These are phyloP conservation scores for Phymastichus coffea DNA, from an alignment of 1,140 invertebrate genomes.

Conservation along the genomic window DNA sequence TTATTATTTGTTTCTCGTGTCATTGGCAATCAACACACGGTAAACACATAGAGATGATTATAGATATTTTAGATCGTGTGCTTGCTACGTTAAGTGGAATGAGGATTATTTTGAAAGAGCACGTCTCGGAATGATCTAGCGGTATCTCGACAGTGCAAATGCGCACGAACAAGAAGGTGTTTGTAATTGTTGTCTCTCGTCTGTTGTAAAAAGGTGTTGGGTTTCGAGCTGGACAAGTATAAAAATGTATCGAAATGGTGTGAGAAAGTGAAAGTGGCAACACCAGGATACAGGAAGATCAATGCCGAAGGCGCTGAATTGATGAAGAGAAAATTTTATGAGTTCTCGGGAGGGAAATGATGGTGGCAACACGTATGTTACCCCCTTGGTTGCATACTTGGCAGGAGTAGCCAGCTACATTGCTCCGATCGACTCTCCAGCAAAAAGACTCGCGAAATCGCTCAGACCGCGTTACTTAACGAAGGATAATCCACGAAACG, in stretches of 20 bases:
- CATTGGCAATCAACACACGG: too few relatives aligned
- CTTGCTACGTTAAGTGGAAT: too few relatives aligned
- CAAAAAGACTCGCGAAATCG: too few relatives aligned
- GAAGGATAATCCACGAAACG: too few relatives aligned
- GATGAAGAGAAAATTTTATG: constrained; percentile 33
- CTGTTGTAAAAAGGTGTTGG: constrained; percentile 58
- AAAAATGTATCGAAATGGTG: constrained; percentile 71
- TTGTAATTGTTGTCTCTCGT: constrained; percentile 12
- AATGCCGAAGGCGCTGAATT: constrained; percentile 60
- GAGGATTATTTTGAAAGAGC: not conserved
- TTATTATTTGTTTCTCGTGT: too few relatives aligned
- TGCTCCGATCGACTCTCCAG: not conserved
- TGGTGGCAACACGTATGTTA: constrained; percentile 16
- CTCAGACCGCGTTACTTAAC: too few relatives aligned
- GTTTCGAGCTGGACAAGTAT: constrained; percentile 68
- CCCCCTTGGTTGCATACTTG: constrained; percentile 2
- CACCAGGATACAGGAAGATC: constrained; percentile 71
- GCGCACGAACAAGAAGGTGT: not conserved
- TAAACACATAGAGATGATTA: too few relatives aligned
- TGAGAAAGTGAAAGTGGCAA: constrained; percentile 65
- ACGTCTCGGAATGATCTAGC: too few relatives aligned
- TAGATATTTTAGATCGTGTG: too few relatives aligned
- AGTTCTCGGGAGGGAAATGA: constrained; percentile 15
- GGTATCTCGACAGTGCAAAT: not conserved
- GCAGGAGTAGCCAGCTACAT: constrained; percentile 3